Conservation (phyloP, 2,113 vertebrate genomes). For the Mesocricetus auratus region DNA sequence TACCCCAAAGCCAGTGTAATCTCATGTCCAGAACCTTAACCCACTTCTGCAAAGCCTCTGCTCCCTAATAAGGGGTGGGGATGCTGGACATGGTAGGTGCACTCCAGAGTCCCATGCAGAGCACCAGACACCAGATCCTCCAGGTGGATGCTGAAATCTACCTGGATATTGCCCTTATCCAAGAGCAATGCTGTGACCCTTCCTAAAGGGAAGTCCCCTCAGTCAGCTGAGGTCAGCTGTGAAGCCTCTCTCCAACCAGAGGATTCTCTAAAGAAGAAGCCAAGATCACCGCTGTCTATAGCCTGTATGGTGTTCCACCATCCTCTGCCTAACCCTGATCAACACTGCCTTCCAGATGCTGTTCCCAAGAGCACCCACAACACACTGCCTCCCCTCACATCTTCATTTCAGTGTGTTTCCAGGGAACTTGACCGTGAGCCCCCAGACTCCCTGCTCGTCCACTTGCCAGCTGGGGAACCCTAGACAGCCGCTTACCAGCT, state of each 20-base stretch:
- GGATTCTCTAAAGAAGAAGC: background rate
- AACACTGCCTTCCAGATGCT: background rate
- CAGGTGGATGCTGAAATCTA: background rate
- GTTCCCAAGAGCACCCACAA: background rate
- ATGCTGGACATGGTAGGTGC: background rate
- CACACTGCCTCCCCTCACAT: background rate
- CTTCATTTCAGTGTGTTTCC: background rate
- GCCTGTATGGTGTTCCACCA: accelerated
- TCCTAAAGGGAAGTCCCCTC: background rate
- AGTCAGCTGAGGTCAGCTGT: background rate
- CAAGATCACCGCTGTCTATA: background rate
- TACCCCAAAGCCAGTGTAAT: background rate
- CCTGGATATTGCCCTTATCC: background rate
- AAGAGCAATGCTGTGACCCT: background rate
- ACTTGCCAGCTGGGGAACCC: background rate
- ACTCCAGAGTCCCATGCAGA: background rate
- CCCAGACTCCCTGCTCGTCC: background rate
- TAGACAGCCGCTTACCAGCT: too few relatives aligned
- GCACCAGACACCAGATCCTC: accelerated
- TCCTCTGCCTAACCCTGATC: background rate
- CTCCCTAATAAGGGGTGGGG: background rate
- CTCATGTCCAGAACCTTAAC: background rate
- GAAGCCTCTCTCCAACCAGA: background rate
- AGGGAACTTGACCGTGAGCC: background rate
- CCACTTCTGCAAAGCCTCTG: background rate